Percentiles rank a stretch among this genome's conserved stretches.
phyloP scores from a whole-genome alignment of 2,113 vertebrate genomes.

The Heterocephalus glaber region DNA sequence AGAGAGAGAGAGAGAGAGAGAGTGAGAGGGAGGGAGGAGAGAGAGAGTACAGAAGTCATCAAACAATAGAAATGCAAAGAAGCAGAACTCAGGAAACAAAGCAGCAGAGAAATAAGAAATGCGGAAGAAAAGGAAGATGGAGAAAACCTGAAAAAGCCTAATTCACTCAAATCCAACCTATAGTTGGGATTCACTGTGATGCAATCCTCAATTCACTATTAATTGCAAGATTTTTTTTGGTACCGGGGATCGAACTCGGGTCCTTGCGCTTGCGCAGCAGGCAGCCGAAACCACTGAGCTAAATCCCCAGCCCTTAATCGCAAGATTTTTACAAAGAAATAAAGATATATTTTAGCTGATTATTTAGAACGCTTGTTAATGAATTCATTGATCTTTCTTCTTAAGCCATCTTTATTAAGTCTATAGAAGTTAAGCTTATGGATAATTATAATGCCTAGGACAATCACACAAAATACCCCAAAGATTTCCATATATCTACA shows the following conservation, averaged over 20 bases:
- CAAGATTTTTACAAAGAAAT: not conserved
- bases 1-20: too few species aligned
- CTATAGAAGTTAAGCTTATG: not conserved
- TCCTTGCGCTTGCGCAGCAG: too few species aligned
- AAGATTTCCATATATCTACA: not conserved
- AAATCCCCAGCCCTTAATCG: too few species aligned
- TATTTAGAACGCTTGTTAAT: constrained; percentile 31
- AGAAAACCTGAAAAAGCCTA: not conserved
- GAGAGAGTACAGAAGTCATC: not conserved
- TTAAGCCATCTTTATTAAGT: not conserved
- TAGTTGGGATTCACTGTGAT: not conserved
- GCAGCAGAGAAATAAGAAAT: not conserved
- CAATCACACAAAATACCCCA: constrained; percentile 30
- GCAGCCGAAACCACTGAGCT: too few species aligned
- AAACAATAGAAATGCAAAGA: not conserved
- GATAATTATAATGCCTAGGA: not conserved
- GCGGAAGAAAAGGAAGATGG: not conserved
- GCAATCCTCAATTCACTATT: not conserved
- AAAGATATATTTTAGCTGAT: constrained; percentile 21
- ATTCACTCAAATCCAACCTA: not conserved
- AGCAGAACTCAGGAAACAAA: not conserved
- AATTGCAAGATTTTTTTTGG: not conserved
- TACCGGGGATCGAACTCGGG: too few species aligned
- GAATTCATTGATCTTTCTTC: constrained; percentile 21
- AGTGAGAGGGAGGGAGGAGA: too few species aligned